Conservation (phyloP, 2,113 vertebrate species). For the Pontoporia blainvillei region DNA sequence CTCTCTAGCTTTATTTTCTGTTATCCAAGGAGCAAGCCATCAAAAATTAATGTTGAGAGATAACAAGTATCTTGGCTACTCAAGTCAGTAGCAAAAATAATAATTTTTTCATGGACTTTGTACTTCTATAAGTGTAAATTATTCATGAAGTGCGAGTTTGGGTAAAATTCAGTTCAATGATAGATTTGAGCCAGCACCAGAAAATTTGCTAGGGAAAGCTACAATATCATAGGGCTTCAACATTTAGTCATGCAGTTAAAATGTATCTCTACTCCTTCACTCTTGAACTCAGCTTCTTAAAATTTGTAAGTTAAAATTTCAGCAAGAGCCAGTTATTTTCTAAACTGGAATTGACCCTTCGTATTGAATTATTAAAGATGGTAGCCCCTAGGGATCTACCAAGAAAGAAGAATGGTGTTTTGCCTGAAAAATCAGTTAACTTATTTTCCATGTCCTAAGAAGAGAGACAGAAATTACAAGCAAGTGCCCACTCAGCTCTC, state of each 20-base stretch:
- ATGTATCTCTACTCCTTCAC: neutral
- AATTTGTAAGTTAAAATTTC: constrained; percentile 19
- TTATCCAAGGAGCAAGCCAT: constrained; percentile 35
- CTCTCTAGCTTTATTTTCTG: constrained; percentile 40
- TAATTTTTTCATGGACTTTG: constrained; percentile 54
- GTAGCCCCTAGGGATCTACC: neutral
- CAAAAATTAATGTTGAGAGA: constrained; percentile 59
- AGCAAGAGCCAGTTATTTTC: neutral
- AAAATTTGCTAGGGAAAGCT: constrained; percentile 25
- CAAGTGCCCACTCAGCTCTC: neutral
- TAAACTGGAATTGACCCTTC: neutral
- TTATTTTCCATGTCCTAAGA: neutral
- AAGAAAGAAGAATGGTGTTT: neutral
- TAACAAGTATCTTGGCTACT: constrained; percentile 40
- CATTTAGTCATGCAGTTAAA: neutral
- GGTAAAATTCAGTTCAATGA: constrained; percentile 41
- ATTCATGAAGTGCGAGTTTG: constrained; percentile 59
- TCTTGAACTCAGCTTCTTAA: neutral
- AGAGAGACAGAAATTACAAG: neutral
- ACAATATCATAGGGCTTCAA: neutral
- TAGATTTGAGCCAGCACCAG: constrained; percentile 4
- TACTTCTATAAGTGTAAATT: constrained; percentile 55
- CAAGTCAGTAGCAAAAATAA: constrained; percentile 58
- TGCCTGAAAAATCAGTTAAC: neutral
- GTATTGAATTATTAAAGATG: constrained; percentile 27